Evolutionary conservation across 2,888 invertebrate genomes (phyloP).

Genomic region (Meloe dianella): DNA sequence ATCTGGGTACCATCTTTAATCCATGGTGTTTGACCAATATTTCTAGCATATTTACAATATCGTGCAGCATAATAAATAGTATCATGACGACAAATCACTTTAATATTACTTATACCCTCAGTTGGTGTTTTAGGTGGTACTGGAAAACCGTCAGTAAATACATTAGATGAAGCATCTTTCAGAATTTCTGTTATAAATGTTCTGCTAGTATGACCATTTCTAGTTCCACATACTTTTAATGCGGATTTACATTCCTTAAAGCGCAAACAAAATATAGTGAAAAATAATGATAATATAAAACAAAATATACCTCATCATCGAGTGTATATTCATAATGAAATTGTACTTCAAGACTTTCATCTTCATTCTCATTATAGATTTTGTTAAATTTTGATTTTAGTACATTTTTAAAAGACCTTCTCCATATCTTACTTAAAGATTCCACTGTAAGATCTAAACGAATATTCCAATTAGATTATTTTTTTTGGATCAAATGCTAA

Average conservation of each 20-base stretch:
- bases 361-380: conserved; percentile 2
- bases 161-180: conserved; percentile 58
- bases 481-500: conserved; percentile 23
- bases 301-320: conserved; percentile 47
- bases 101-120: conserved; percentile 58
- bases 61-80: conserved; percentile 74
- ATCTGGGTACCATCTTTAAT: conserved; percentile 78
- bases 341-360: conserved; percentile 18
- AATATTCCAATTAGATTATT: conserved; percentile 53
- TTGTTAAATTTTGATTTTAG: conserved; percentile 57
- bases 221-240: conserved; percentile 52
- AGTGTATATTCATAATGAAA: conserved; percentile 36
- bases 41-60: conserved; percentile 84
- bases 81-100: conserved; percentile 64
- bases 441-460: conserved; percentile 34
- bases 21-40: conserved; percentile 95
- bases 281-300: neutral
- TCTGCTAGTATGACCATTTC: conserved; percentile 65
- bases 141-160: conserved; percentile 62
- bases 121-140: conserved; percentile 63
- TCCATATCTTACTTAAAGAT: conserved; percentile 30
- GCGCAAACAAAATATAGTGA: neutral
- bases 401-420: conserved; percentile 57
- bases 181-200: conserved; percentile 68
- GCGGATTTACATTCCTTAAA: conserved; percentile 54